Conservation (phyloP, 2,888 invertebrate species). For the Notocelia uddmanniana region DNA sequence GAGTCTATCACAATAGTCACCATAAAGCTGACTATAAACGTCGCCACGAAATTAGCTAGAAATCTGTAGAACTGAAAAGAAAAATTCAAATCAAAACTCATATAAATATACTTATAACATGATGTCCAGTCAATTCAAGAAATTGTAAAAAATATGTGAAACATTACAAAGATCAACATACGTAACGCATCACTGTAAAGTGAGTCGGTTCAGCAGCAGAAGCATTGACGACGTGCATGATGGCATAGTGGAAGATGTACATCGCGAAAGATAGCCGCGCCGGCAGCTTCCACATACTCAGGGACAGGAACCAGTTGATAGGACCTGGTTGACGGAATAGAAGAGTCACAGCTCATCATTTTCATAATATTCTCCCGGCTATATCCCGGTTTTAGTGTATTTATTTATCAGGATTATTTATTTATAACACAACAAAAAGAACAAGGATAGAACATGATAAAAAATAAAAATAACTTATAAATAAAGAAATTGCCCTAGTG, state of each 20-base stretch:
- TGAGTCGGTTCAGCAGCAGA: constrained; percentile 54
- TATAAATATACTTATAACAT: too few relatives aligned
- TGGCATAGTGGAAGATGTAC: constrained; percentile 80
- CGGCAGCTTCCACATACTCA: constrained; percentile 78
- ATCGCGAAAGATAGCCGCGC: constrained; percentile 84
- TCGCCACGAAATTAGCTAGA: constrained; percentile 58
- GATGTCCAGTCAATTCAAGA: too few relatives aligned
- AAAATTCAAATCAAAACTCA: neutral
- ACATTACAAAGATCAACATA: constrained; percentile 48
- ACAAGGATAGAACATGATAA: too few relatives aligned
- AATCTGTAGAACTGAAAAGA: constrained; percentile 64
- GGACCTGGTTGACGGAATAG: constrained; percentile 64
- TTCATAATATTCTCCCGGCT: too few relatives aligned
- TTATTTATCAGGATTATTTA: too few relatives aligned
- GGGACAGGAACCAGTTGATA: constrained; percentile 80
- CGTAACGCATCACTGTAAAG: constrained; percentile 54
- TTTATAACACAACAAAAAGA: too few relatives aligned
- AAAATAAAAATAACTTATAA: too few relatives aligned
- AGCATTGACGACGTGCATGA: constrained; percentile 60
- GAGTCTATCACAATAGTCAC: constrained; percentile 66
- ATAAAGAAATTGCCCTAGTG: too few relatives aligned
- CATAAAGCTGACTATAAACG: constrained; percentile 61
- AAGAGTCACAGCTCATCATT: neutral
- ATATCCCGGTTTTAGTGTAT: too few relatives aligned
- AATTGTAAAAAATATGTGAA: too few relatives aligned